A percentile compares a stretch with the other conserved stretches of the same genome.
Evolutionary conservation across 2,888 invertebrate species (phyloP).

Genomic region (Orthosia gothica): DNA sequence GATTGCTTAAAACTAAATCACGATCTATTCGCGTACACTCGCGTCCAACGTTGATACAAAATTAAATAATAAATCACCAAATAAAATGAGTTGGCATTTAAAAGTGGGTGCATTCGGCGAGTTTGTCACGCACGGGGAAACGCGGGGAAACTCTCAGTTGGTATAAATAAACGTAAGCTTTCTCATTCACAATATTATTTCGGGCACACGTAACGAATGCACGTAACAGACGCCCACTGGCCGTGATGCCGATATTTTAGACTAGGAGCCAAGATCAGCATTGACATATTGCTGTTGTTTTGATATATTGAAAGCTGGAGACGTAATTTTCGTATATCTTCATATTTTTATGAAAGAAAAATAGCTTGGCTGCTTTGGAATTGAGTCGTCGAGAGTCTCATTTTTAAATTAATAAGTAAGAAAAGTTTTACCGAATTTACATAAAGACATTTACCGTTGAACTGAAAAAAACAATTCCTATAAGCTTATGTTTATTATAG

Average conservation of each 20-base stretch:
- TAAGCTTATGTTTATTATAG: not conserved
- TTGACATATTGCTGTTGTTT: slow-evolving; percentile 31
- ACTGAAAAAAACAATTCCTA: not conserved
- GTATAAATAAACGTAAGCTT: slow-evolving; percentile 63
- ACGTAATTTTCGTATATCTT: not conserved
- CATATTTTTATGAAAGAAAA: not conserved
- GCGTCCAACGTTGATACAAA: not conserved
- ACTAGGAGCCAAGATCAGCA: slow-evolving; percentile 46
- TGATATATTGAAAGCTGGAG: slow-evolving; percentile 17
- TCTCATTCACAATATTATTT: slow-evolving; percentile 72
- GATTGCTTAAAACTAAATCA: not conserved
- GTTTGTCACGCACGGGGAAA: slow-evolving; percentile 53
- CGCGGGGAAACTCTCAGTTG: slow-evolving; percentile 62
- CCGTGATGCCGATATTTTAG: slow-evolving; percentile 34
- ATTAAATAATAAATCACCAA: slow-evolving; percentile 43
- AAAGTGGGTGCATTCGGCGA: slow-evolving; percentile 41
- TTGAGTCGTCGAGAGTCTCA: accelerated
- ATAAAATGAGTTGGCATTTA: slow-evolving; percentile 34
- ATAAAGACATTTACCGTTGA: not conserved
- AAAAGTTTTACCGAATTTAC: not conserved
- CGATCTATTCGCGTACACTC: slow-evolving; percentile 31
- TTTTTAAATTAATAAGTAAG: not conserved
- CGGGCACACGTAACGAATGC: slow-evolving; percentile 50
- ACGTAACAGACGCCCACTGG: slow-evolving; percentile 64
- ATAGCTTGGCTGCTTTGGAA: too few relatives aligned